phyloP scores from a whole-genome alignment of 1,140 invertebrate genomes.

The Episyrphus balteatus region DNA sequence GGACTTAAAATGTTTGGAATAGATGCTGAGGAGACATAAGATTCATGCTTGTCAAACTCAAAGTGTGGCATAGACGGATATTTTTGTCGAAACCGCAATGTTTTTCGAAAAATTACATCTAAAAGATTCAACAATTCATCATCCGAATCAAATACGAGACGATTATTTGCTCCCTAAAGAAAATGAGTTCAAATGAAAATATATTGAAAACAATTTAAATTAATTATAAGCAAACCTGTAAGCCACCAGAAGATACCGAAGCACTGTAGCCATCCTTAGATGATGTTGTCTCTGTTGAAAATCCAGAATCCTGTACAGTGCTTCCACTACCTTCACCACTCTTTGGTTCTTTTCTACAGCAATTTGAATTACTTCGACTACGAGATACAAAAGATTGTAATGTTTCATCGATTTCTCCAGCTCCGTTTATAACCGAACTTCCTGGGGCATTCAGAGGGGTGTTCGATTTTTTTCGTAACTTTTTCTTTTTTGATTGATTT shows the following conservation, averaged over 20 bases:
- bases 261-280: slow-evolving; percentile 59
- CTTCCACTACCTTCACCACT: slow-evolving; percentile 42
- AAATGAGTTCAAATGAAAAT: neutral
- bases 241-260: slow-evolving; percentile 35
- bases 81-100: slow-evolving; percentile 56
- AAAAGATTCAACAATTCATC: slow-evolving; percentile 76
- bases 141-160: slow-evolving; percentile 44
- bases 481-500: no score
- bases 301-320: slow-evolving; percentile 71
- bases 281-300: slow-evolving; percentile 70
- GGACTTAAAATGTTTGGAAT: no score
- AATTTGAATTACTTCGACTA: slow-evolving; percentile 54
- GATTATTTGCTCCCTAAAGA: slow-evolving; percentile 27
- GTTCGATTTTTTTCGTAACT: no score
- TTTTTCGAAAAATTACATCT: slow-evolving; percentile 73
- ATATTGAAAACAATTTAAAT: neutral
- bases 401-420: no score
- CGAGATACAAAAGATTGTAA: slow-evolving; percentile 32
- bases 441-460: no score
- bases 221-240: slow-evolving; percentile 13
- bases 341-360: slow-evolving; percentile 42
- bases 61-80: slow-evolving; percentile 37
- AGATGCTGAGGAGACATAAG: neutral
- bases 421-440: no score
- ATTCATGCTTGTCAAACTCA: neutral